Conservation (phyloP, 2,113 vertebrate species). For the Illadopsis cleaveri region DNA sequence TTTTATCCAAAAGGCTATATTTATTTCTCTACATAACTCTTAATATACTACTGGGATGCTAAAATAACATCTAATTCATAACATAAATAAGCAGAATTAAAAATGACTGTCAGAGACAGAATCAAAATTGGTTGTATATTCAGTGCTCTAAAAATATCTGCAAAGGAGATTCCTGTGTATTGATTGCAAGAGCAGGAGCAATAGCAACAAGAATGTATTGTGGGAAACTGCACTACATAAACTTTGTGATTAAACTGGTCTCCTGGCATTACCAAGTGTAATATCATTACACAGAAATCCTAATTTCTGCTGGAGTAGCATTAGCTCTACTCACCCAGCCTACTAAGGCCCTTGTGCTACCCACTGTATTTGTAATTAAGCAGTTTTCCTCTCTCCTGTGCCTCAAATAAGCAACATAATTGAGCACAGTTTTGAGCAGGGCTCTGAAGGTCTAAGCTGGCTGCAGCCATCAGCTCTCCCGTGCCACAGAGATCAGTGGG, state of each 20-base stretch:
- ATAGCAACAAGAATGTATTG: not conserved
- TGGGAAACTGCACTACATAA: not conserved
- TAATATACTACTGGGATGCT: not conserved
- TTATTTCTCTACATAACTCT: not conserved
- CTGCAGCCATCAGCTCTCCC: not conserved
- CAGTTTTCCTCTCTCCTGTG: not conserved
- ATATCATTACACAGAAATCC: not conserved
- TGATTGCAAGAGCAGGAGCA: not conserved
- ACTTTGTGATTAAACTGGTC: not conserved
- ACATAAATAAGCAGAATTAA: not conserved
- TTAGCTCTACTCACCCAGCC: not conserved
- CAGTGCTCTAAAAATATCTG: constrained; percentile 8
- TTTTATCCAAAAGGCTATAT: not conserved
- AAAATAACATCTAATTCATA: not conserved
- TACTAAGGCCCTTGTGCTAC: not conserved
- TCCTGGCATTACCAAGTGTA: not conserved
- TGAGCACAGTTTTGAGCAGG: not conserved
- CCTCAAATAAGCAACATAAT: not conserved
- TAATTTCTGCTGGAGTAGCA: not conserved
- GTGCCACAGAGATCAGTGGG: not conserved
- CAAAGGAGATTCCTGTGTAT: not conserved
- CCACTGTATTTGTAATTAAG: not conserved
- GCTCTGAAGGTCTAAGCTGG: not conserved
- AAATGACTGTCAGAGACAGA: not conserved
- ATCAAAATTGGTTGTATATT: not conserved